phyloP scores from a whole-genome alignment of 2,888 invertebrate species.

The Lepidocyrtoides sp. region DNA sequence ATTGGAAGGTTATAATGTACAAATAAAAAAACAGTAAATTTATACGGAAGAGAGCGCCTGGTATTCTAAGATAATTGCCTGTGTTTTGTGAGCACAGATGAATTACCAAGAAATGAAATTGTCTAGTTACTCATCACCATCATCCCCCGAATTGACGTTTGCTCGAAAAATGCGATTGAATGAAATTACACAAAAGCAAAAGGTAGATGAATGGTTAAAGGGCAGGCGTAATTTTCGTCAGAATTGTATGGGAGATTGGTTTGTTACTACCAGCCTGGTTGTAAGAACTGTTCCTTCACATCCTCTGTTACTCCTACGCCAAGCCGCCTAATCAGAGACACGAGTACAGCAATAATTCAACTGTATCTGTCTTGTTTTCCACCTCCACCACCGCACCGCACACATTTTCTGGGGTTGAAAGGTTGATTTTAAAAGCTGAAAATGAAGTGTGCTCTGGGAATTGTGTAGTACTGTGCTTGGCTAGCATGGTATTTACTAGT shows the following conservation, averaged over 20 bases:
- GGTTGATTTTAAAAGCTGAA: background rate
- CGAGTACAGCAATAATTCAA: background rate
- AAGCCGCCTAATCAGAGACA: background rate
- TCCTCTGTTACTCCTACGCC: background rate
- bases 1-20: conserved; percentile 33
- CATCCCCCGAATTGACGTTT: background rate
- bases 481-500: background rate
- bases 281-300: background rate
- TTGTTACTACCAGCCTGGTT: background rate
- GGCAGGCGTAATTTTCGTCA: conserved; percentile 38
- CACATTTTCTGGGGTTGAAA: conserved; percentile 22
- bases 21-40: conserved; percentile 58
- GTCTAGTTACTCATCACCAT: conserved; percentile 56
- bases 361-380: conserved; percentile 2
- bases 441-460: conserved; percentile 30
- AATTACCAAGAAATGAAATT: conserved; percentile 72
- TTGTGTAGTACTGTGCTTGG: too few relatives aligned
- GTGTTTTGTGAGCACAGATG: background rate
- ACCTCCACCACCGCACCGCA: too few relatives aligned
- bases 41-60: conserved; percentile 31
- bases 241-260: background rate
- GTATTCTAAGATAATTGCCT: conserved; percentile 53
- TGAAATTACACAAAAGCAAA: too few relatives aligned
- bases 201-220: conserved; percentile 1
- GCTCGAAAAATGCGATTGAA: background rate